Evolutionary conservation across 2,888 invertebrate species (phyloP).

Genomic region (Unio delphinus): DNA sequence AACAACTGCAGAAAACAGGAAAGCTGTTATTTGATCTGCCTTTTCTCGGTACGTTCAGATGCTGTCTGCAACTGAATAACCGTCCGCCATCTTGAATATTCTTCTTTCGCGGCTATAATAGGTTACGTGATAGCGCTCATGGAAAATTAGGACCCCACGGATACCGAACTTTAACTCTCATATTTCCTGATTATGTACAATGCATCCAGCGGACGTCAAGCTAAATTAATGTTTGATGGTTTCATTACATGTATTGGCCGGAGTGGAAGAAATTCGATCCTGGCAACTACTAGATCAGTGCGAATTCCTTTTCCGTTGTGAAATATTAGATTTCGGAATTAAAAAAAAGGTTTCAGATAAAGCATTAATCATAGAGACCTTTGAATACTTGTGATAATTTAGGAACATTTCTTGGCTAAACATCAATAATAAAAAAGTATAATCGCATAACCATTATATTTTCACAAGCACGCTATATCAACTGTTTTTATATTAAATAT

Average conservation of each 20-base stretch:
- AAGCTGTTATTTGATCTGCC: constrained; percentile 22
- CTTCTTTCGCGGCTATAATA: constrained; percentile 26
- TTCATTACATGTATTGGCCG: constrained; percentile 23
- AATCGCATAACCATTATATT: too few species aligned
- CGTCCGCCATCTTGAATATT: constrained; percentile 23
- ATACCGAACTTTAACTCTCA: constrained; percentile 21
- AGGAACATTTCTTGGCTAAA: too few species aligned
- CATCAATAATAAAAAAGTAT: too few species aligned
- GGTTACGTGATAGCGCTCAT: constrained; percentile 25
- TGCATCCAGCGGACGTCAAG: constrained; percentile 38
- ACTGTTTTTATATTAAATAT: too few species aligned
- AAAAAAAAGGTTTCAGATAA: constrained; percentile 8
- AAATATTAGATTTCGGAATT: constrained; percentile 9
- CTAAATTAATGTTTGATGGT: constrained; percentile 42
- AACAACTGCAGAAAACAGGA: constrained; percentile 32
- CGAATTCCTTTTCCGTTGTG: constrained; percentile 10
- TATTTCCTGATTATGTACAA: constrained; percentile 33
- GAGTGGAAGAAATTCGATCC: constrained; percentile 5
- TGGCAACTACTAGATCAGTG: too few species aligned
- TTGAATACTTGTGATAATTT: too few species aligned
- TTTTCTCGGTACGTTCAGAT: constrained; percentile 33
- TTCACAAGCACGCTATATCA: too few species aligned
- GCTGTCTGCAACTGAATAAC: constrained; percentile 27
- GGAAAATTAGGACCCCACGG: constrained; percentile 22
- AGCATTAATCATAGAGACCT: too few species aligned